Base-by-base conservation (phyloP, 2,888 invertebrate genomes). In the Cephus runcator region DNA sequence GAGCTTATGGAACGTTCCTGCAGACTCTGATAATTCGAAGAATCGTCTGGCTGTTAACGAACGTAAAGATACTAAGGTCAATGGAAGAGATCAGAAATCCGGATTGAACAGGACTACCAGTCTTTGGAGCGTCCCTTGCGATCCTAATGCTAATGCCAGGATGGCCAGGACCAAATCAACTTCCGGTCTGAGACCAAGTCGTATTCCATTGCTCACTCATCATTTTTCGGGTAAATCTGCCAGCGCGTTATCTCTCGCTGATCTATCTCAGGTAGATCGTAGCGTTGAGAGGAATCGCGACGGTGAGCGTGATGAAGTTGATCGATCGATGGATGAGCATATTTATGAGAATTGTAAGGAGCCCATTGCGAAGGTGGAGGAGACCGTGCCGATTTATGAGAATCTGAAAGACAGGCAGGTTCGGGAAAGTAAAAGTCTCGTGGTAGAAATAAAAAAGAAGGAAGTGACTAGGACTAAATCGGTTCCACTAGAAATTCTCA, bases 241-340 rank as follows among this genome's bases (percentile, higher is more conserved):
- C 4, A 73, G 88, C 69, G 90, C 90, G 68, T 87, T 88, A 77
- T 91, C 91, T 90, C 88, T 91, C 85, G 88, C 87, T 85, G 90
- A 91, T 90, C 89, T 91, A 87, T 86, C 87, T 34, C 81, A 82
- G 73, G 89, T 89, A 89, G 90, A 90, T 90, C 90, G 89, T 11
- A 81, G 80, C 80, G 86, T 74, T 79, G 90, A 90, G 89, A 78
- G 80, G 74, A 76, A 69, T 15, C 76, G 79, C 23, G 81, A 80
- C 12, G 82, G 76, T 23, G 86, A 84, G 34, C 77, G 85, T 6
- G 90, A 90, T 80, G 89, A 88, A 81, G 86, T 89, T 31, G 91
- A 90, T 76, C 83, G 88, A 11, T 87, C 89, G 6, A 83, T 88
- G 15, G 87, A 87, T 74, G 90, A 88, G 75, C 86, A 88, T 36